A percentile compares a stretch with the other conserved stretches of the same genome.
These are phyloP conservation scores for Xiphorhynchus elegans DNA, from an alignment of 2,113 vertebrate genomes.

Conservation along the genomic window DNA sequence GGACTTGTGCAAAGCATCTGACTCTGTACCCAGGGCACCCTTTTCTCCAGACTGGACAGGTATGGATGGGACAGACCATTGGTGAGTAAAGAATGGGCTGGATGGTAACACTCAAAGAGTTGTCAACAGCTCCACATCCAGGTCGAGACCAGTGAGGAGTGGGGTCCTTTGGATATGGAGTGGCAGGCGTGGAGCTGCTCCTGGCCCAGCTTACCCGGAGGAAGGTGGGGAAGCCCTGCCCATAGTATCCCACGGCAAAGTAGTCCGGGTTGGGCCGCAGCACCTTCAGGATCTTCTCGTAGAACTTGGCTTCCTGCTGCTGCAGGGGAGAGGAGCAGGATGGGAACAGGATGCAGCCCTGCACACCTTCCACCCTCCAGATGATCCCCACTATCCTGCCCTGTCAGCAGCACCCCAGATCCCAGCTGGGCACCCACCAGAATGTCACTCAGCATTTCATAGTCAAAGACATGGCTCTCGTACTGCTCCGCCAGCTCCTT, in stretches of 20 bases:
- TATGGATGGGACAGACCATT: not conserved
- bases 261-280: conserved; percentile 65
- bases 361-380: not conserved
- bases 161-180: not conserved
- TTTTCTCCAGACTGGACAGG: not conserved
- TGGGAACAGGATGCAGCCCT: rapidly evolving
- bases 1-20: not conserved
- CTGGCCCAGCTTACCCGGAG: conserved; percentile 20
- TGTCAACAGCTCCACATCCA: not conserved
- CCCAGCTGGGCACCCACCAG: not conserved
- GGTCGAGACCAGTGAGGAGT: not conserved
- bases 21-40: not conserved
- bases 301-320: conserved; percentile 64
- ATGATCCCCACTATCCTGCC: not conserved
- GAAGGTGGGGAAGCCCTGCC: conserved; percentile 70
- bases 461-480: conserved; percentile 58
- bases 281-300: conserved; percentile 69
- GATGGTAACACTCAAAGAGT: not conserved
- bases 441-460: conserved; percentile 63
- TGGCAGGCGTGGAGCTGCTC: not conserved
- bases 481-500: conserved; percentile 71
- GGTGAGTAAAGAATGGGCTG: not conserved
- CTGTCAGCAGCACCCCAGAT: not conserved
- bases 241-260: conserved; percentile 62
- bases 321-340: not conserved